Conservation (phyloP, 2,797 vertebrate genomes). For the Smutsia temminckii region DNA sequence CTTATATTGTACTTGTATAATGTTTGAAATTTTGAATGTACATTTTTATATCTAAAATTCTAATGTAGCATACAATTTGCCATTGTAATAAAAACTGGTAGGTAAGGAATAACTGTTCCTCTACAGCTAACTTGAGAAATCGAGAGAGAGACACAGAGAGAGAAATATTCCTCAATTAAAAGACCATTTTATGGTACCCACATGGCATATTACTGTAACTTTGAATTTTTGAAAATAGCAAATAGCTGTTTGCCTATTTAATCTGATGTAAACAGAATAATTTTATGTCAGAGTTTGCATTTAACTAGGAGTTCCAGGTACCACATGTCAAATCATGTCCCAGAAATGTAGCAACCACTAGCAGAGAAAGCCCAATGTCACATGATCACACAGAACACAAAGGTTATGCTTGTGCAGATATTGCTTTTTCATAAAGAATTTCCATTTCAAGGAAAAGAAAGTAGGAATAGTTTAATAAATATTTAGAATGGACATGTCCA, state of each 20-base stretch:
- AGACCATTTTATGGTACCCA: conserved; percentile 1
- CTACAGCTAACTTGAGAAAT: neutral
- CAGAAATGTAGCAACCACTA: conserved; percentile 25
- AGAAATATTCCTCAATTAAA: neutral
- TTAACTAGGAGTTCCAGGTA: conserved; percentile 43
- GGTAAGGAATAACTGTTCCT: neutral
- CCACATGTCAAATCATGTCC: conserved; percentile 41
- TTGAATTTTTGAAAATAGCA: conserved; percentile 39
- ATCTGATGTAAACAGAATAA: neutral
- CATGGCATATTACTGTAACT: neutral
- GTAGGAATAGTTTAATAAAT: neutral
- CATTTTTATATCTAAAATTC: conserved; percentile 38
- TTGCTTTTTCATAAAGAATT: conserved; percentile 13
- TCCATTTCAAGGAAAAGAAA: neutral
- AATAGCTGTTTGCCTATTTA: conserved; percentile 6
- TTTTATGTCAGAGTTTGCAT: conserved; percentile 38
- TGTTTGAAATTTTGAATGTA: conserved; percentile 39
- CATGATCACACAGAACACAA: conserved; percentile 3
- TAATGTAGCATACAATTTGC: neutral
- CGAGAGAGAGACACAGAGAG: neutral
- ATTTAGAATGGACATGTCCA: neutral
- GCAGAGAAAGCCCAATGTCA: conserved; percentile 37
- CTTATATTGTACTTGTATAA: conserved; percentile 28
- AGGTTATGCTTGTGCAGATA: conserved; percentile 9
- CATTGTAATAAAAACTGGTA: conserved; percentile 1